Evolutionary conservation across 2,888 invertebrate genomes (phyloP).

Genomic region (Lasiommata megera): DNA sequence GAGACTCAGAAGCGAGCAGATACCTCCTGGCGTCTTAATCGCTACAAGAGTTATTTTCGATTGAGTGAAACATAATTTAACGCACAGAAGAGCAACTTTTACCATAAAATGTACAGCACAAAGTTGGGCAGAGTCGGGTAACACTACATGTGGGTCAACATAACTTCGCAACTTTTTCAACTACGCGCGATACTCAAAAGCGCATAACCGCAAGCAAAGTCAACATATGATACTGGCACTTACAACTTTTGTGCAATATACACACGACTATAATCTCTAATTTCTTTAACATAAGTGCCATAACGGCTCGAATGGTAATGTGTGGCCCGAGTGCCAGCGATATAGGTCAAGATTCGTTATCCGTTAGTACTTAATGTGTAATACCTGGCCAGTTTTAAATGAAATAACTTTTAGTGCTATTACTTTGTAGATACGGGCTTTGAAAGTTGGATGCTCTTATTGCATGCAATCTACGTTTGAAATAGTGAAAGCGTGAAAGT

Average conservation of each 20-base stretch:
- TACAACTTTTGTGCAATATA: not conserved
- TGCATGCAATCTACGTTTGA: constrained; percentile 10
- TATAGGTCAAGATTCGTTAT: constrained; percentile 27
- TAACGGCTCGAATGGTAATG: constrained; percentile 1
- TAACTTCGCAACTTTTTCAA: constrained; percentile 4
- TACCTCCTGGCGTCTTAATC: too few species aligned
- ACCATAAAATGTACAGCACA: not conserved
- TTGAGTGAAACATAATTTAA: too few species aligned
- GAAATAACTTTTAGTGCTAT: constrained; percentile 24
- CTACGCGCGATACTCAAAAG: constrained; percentile 5
- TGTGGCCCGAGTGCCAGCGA: constrained; percentile 15
- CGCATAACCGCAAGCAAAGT: constrained; percentile 8
- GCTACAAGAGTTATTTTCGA: too few species aligned
- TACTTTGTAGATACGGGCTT: constrained; percentile 22
- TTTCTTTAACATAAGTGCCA: constrained; percentile 1
- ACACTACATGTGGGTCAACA: not conserved
- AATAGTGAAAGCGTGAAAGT: constrained; percentile 9
- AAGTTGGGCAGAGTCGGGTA: not conserved
- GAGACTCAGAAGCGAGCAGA: too few species aligned
- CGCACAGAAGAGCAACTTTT: not conserved
- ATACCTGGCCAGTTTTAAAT: constrained; percentile 31
- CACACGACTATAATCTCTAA: not conserved
- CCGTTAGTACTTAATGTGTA: constrained; percentile 23
- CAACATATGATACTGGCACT: not conserved
- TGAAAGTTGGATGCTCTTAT: constrained; percentile 19